Evolutionary conservation across 2,113 vertebrate genomes (phyloP), one percentile per base, ranked within the genome.

Genomic region (Tetraodon nigroviridis): DNA sequence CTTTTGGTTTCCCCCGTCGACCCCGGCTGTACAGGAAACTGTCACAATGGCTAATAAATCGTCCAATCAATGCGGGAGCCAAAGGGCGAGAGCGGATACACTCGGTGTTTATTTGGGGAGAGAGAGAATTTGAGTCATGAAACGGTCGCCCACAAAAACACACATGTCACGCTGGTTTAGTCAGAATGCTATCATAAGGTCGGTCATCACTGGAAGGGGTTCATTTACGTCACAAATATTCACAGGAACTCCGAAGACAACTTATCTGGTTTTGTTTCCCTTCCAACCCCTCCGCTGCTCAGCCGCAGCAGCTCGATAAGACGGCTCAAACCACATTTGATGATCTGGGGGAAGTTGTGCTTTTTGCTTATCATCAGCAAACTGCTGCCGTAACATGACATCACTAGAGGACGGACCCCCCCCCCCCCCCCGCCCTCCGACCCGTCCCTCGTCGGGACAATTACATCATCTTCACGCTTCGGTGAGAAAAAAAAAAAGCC

Each of bases 1-100:
- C 82, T 88, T 81, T 81, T 65, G 48, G 67, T 81, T 90, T 89
- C 90, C 90, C 84, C 65, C 62, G 75, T 66, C 63, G 63, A 80
- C 83, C 73, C 74, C 55, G 80, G 67, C 71, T 70, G 61, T 27
- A 65, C 90, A 91, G 89, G 89, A 92, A 91, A 64, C 85, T 75
- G 84, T 83, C 84, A 90, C 89, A 90, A 91, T 90, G 81, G 82
- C 84, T 89, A 89, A 92, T 91, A 91, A 88, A 90, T 90, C 86
- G 83, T 70, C 46, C 69, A 52, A 89, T 86, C 87, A 82, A 87
- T 87, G 79, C 76, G 61, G 60, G 51, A 68, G 64, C 67, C 64
- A 54, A 37, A 37, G 59, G 55, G 57, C 49, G 55, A 16, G 67
- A 64, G 51, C 54, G 63, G 73, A 83, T 71, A 65, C 49, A 55